Base-by-base conservation (phyloP, 2,113 vertebrate species). In the Eonycteris spelaea region DNA sequence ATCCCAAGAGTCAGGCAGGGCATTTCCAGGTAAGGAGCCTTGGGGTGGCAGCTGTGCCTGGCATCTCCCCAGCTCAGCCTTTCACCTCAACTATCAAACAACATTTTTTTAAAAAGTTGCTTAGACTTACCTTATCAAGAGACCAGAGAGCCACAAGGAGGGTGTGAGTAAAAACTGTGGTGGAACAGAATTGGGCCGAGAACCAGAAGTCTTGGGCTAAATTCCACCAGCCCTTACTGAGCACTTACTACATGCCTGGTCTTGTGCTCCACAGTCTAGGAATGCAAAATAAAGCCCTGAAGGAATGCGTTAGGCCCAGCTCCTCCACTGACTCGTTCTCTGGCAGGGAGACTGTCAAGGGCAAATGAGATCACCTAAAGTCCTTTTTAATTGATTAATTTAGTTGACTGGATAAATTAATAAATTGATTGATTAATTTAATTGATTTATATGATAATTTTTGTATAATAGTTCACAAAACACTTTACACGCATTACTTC, bases 281-380 rank as follows among this genome's bases (percentile, higher is more conserved):
- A 53, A 59, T 18, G 38, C 79, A 63, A 40, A 35, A 7, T 28
- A 38, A 79, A 86, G 22, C 33, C 26, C 48, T 57, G 0, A 0
- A 75, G 30, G 53, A 15, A 7, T 1, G 2, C 1, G 4, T 21
- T 43, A 6, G 51, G 45, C 12, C 59, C 22, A 15, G 26, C 59
- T 65, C 53, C 18, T 71, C 30, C 61, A 28, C 14, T 48, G 35
- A 45, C 24, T 18, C 0, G 0, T 57, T 15, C 1, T 48, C 26
- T 3, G 0, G 12, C 61, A 67, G 24, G 14, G 14, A 30, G n/a
- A 18, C 28, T 21, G 48, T 45, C 70, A 16, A 35, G 11, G 26
- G 13, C 90, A 55, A 48, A 28, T 3, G 75, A 86, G 45, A 43
- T 24, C 2, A 8, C 26, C 33, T 53, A 9, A 30, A n/a, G 16